These are phyloP conservation scores for Turnix velox DNA, from an alignment of 2,113 vertebrate genomes.

Conservation along the genomic window DNA sequence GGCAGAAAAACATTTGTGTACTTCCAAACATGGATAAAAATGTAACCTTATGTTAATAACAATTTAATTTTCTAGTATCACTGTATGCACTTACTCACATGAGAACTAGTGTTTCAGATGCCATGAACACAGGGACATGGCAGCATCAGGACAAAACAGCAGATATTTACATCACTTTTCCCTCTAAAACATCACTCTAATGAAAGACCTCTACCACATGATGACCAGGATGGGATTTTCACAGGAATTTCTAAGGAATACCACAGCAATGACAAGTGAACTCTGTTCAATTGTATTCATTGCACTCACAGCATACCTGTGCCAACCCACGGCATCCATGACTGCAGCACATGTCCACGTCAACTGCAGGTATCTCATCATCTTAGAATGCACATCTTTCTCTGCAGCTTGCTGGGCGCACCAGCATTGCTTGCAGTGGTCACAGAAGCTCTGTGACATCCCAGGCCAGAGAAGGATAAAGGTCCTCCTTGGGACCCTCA, in stretches of 20 bases:
- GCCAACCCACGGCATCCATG: not conserved
- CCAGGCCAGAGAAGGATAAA: not conserved
- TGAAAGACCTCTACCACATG: not conserved
- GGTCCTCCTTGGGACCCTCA: not conserved
- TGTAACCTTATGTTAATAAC: not conserved
- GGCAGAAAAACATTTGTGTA: not conserved
- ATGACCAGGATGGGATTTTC: not conserved
- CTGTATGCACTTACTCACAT: not conserved
- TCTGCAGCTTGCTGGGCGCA: not conserved
- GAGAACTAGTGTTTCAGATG: not conserved
- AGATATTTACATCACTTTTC: not conserved
- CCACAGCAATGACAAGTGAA: not conserved
- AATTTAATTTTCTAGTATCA: not conserved
- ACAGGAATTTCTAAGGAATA: not conserved
- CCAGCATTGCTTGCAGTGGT: not conserved
- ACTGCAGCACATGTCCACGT: not conserved
- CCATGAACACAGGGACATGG: not conserved
- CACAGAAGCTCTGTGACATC: not conserved
- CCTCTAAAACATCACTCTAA: not conserved
- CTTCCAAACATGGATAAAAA: not conserved
- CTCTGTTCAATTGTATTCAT: not conserved
- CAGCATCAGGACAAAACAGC: not conserved
- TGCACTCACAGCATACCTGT: fast-evolving
- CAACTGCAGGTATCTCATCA: not conserved
- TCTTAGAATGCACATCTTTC: not conserved